Percentiles rank a stretch among this genome's conserved stretches.
Evolutionary conservation across 2,888 invertebrate genomes (phyloP).

Genomic region (Meliscaeva auricollis): DNA sequence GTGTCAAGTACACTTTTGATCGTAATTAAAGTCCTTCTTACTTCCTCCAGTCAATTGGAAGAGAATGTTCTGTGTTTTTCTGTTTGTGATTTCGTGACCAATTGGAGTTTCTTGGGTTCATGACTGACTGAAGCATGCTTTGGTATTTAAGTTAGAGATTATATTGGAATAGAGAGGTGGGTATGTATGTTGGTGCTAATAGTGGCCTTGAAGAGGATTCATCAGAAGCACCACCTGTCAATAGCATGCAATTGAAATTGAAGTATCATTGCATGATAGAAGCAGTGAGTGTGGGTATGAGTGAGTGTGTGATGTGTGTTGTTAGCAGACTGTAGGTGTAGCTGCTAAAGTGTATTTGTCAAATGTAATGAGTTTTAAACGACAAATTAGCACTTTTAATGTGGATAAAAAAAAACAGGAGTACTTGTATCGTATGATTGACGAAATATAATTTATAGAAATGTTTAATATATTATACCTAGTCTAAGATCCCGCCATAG

Average conservation of each 20-base stretch:
- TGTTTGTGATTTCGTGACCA: constrained; percentile 60
- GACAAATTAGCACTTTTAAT: neutral
- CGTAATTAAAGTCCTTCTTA: constrained; percentile 25
- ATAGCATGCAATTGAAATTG: constrained; percentile 45
- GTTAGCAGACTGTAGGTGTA: neutral
- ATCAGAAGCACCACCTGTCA: constrained; percentile 58
- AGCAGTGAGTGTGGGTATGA: neutral
- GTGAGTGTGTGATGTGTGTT: neutral
- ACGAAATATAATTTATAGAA: no score
- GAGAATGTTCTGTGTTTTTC: constrained; percentile 13
- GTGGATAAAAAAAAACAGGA: neutral
- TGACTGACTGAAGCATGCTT: constrained; percentile 39
- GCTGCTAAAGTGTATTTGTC: neutral
- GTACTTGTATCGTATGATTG: no score
- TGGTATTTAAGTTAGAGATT: constrained; percentile 38
- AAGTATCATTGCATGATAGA: neutral
- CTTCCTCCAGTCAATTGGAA: constrained; percentile 9
- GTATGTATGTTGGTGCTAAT: constrained; percentile 19
- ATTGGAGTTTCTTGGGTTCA: constrained; percentile 7
- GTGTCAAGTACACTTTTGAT: constrained; percentile 25
- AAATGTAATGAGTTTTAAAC: constrained; percentile 13
- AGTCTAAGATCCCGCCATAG: no score
- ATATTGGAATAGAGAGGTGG: constrained; percentile 7
- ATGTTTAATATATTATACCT: no score
- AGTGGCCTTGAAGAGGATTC: constrained; percentile 43